Conservation (phyloP, 2,797 vertebrate species). For the Pseudocheirus occidentalis region DNA sequence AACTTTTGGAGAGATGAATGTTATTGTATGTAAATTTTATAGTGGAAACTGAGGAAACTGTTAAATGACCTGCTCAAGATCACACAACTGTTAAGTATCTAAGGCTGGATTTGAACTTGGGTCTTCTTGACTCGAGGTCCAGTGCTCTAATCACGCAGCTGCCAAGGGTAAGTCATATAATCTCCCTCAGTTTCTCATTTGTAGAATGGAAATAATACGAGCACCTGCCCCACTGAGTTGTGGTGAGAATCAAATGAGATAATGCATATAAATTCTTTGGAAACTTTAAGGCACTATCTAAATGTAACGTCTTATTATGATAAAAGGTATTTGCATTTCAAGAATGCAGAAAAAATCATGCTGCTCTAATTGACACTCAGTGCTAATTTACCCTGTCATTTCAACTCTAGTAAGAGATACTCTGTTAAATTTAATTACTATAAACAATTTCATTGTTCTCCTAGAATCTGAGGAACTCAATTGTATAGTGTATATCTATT, state of each 20-base stretch:
- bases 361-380: not conserved
- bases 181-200: not conserved
- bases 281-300: not conserved
- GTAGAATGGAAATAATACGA: not conserved
- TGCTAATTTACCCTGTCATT: not conserved
- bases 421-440: not conserved
- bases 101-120: not conserved
- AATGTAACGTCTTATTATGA: not conserved
- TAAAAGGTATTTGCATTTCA: not conserved
- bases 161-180: not conserved
- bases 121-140: not conserved
- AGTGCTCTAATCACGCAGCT: not conserved
- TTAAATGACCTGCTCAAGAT: not conserved
- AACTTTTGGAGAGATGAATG: not conserved
- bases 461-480: not conserved
- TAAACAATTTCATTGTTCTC: not conserved
- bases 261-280: not conserved
- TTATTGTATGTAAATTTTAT: not conserved
- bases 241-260: not conserved
- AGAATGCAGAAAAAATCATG: not conserved
- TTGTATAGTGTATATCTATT: constrained; percentile 28
- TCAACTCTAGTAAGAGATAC: not conserved
- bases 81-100: not conserved
- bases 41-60: not conserved
- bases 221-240: not conserved